Evolutionary conservation across 2,797 vertebrate species (phyloP), one percentile per base, ranked within the genome.

Genomic region (Caiman crocodilus): DNA sequence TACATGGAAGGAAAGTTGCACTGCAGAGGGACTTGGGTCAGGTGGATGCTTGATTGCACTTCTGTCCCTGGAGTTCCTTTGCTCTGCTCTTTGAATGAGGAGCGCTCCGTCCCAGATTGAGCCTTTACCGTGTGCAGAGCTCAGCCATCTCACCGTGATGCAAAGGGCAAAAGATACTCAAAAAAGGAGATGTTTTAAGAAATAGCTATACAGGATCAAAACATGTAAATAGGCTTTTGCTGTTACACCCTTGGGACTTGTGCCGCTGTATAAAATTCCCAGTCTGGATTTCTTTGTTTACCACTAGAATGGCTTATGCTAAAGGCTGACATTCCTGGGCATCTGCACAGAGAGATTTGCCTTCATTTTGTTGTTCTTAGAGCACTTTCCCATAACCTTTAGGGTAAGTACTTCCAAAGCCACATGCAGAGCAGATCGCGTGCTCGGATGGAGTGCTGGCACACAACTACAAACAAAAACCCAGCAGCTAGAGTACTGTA

Each of bases 241-340:
- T 92, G 94, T 86, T 88, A 92, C 90, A 69, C 50, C 5, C 58
- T 92, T 82, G 58, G 50, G 35, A 81, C 76, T 74, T 81, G 17
- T 87, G 93, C n/a, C 73, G 90, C 35, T 90, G 15, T 59, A 26
- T 69, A 50, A 28, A 56, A 21, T n/a, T 76, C 30, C 55, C 80
- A 0, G 4, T 30, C 15, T 35, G 84, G 78, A 69, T 85, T 82
- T 88, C 82, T 88, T 4, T 87, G 55, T 96, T 93, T 91, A 35
- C 76, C 0, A 0, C 74, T 85, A 82, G 80, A 87, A 65, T 67
- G 61, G 17, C 25, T 90, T 57, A 14, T 89, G 60, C 35, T 93
- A 18, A 73, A 85, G 11, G 4, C 73, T 87, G 67, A 84, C 15
- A 5, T 95, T 96, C 93, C 92, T 76, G 60, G 84, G 16, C 76